Evolutionary conservation across 2,797 vertebrate species (phyloP), one percentile per base, ranked within the genome.

Genomic region (Diceros bicornis): DNA sequence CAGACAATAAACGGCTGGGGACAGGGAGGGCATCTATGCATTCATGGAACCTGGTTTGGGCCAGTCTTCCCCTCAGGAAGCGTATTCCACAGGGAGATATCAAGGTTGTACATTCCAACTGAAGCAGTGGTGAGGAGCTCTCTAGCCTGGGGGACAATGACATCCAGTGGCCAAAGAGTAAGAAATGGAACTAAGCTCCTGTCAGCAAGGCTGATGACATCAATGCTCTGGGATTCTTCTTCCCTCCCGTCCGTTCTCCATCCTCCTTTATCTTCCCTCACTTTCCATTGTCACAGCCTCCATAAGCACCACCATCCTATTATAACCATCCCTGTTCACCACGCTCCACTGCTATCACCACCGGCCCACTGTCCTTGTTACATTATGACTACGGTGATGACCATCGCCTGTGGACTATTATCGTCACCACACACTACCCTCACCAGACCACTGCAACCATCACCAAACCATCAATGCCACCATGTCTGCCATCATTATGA

Each of bases 321-420:
- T 55, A 20, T 27, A 14, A 20, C 29, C 6, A 25, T 20, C 32
- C 10, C 6, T 32, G 3, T 25, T 90, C 69, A 52, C 25, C 32
- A 37, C 4, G 3, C 12, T 52, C 44, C n/a, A 41, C 44, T 13
- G 0, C 4, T 23, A 25, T 41, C 4, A 0, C 18, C 32, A 11
- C 59, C 0, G 1, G 61, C 23, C 55, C 4, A 2, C n/a, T 27
- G n/a, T 61, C n/a, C 52, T 61, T 27, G 14, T 11, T 23, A 37
- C 17, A 2, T 10, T 10, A 6, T 7, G 27, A 37, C n/a, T 1
- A 2, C 66, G 41, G 20, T 3, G 11, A 2, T 11, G 29, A 34
- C 21, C 82, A 50, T 23, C 50, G 32, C 34, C 8, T 59, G 12
- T 5, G 61, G 34, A 2, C 4, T 10, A 14, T 20, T 12, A 16